Evolutionary conservation across 1,140 invertebrate species (phyloP).

Genomic region (Drosophila carrolli): DNA sequence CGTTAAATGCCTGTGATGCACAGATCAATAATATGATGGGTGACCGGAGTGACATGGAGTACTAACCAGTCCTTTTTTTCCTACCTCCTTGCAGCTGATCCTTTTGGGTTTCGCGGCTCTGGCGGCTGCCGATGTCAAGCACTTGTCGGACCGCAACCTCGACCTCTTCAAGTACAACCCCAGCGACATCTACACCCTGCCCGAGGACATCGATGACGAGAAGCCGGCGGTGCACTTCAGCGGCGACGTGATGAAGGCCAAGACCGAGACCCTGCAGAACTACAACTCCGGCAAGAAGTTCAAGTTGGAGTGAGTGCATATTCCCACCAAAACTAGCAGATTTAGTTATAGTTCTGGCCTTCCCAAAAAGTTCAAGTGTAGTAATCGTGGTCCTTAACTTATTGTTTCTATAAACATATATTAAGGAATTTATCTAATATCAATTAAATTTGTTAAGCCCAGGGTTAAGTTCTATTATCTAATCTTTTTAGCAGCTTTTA

Average conservation of each 20-base stretch:
- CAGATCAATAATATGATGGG: neutral
- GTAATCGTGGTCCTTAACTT: no score
- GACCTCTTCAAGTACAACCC: slow-evolving; percentile 83
- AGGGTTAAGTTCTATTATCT: no score
- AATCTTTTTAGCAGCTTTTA: no score
- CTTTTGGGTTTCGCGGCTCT: slow-evolving; percentile 67
- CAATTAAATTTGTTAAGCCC: no score
- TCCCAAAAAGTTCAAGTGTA: no score
- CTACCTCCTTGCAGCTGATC: slow-evolving; percentile 43
- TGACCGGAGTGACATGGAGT: neutral
- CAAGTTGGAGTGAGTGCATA: slow-evolving; percentile 73
- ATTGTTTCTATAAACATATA: no score
- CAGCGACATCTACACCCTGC: slow-evolving; percentile 77
- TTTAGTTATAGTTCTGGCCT: no score
- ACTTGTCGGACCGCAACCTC: slow-evolving; percentile 74
- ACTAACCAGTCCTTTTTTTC: neutral
- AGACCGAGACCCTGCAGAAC: slow-evolving; percentile 75
- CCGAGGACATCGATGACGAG: slow-evolving; percentile 83
- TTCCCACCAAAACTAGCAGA: no score
- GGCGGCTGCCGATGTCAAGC: slow-evolving; percentile 72
- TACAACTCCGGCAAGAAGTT: slow-evolving; percentile 79
- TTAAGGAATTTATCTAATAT: no score
- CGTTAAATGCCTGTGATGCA: neutral
- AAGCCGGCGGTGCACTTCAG: slow-evolving; percentile 76
- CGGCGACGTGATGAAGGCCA: slow-evolving; percentile 82